A percentile compares a stretch with the other conserved stretches of the same genome.
Evolutionary conservation across 2,113 vertebrate species (phyloP).

Genomic region (Apodemus sylvaticus): DNA sequence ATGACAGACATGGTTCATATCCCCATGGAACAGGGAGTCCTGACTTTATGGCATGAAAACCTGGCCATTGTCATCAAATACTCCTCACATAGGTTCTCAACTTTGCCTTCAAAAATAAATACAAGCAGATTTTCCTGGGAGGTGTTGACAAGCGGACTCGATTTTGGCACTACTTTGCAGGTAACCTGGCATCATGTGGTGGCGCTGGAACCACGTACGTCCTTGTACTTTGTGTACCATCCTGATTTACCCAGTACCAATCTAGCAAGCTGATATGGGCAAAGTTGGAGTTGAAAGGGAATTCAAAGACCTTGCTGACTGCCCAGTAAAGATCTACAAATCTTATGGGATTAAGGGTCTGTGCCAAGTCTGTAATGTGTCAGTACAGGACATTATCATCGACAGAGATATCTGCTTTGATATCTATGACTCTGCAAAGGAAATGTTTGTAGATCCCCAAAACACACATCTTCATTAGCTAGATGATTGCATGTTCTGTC

Average conservation of each 20-base stretch:
- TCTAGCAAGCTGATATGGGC: conserved; percentile 64
- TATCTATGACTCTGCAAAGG: conserved; percentile 96
- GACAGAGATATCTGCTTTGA: conserved; percentile 97
- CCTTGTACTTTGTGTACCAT: conserved; percentile 92
- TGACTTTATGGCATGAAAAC: conserved; percentile 91
- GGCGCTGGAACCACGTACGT: conserved; percentile 91
- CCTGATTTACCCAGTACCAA: conserved; percentile 92
- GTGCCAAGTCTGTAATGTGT: conserved; percentile 81
- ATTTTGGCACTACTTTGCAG: conserved; percentile 92
- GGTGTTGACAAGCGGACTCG: conserved; percentile 91
- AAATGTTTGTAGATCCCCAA: conserved; percentile 94
- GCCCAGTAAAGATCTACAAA: conserved; percentile 90
- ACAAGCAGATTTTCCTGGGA: conserved; percentile 91
- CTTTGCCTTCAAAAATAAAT: conserved; percentile 93
- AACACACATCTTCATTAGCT: conserved; percentile 96
- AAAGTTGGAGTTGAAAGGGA: too few relatives aligned
- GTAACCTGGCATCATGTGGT: conserved; percentile 91
- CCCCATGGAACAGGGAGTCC: conserved; percentile 90
- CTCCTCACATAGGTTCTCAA: conserved; percentile 92
- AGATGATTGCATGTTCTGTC: conserved; percentile 95
- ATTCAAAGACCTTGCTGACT: conserved; percentile 80
- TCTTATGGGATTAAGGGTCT: conserved; percentile 87
- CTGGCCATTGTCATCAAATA: conserved; percentile 92
- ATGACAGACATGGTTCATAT: conserved; percentile 91
- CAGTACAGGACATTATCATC: conserved; percentile 97